Evolutionary conservation across 2,113 vertebrate genomes (phyloP).

Genomic region (Caranx ignobilis): DNA sequence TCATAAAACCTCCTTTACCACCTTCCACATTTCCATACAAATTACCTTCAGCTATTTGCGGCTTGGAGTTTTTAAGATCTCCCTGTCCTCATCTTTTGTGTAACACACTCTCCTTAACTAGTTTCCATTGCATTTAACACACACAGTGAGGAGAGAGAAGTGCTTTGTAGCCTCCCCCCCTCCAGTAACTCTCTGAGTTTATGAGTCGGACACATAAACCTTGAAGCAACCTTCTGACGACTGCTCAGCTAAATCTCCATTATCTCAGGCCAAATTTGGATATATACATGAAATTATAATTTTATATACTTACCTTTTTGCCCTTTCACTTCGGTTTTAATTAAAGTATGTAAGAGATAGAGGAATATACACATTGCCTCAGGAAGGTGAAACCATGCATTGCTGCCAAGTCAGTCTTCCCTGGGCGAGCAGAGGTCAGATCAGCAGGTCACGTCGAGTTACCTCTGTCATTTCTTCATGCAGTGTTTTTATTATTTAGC

Average conservation of each 20-base stretch:
- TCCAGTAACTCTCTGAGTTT: not conserved
- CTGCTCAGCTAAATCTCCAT: not conserved
- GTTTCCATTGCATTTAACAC: not conserved
- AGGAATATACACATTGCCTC: no score
- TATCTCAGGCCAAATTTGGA: not conserved
- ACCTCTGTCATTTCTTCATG: not conserved
- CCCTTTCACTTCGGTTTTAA: not conserved
- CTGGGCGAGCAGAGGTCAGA: not conserved
- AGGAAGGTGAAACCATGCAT: not conserved
- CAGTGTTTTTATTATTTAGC: not conserved
- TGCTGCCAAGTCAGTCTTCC: not conserved
- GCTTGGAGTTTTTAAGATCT: not conserved
- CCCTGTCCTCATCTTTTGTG: not conserved
- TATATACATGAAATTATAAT: not conserved
- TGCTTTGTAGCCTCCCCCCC: not conserved
- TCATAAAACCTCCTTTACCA: not conserved
- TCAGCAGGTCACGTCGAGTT: not conserved
- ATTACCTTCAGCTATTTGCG: not conserved
- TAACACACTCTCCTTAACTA: not conserved
- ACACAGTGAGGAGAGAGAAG: not conserved
- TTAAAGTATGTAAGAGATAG: not conserved
- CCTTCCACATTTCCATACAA: not conserved
- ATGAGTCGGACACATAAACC: slow-evolving; percentile 20
- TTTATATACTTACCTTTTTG: not conserved
- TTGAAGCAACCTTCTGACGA: not conserved